phyloP scores from a whole-genome alignment of 2,888 invertebrate species.

The Steinernema carpocapsae region DNA sequence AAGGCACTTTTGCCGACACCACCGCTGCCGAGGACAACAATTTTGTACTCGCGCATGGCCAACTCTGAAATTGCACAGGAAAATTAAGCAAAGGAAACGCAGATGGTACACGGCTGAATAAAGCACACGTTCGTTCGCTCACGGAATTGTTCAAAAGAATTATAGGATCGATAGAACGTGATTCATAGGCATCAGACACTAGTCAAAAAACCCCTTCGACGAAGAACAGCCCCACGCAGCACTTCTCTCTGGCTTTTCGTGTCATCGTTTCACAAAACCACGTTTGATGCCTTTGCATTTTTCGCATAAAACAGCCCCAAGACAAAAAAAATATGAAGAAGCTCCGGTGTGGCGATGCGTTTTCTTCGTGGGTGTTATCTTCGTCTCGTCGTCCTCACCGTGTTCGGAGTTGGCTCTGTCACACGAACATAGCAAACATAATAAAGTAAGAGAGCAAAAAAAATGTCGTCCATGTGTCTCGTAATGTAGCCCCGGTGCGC shows the following conservation, averaged over 20 bases:
- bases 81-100: not conserved
- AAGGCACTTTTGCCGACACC: constrained; percentile 99
- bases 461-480: no score
- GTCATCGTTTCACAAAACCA: no score
- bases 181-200: constrained; percentile 1
- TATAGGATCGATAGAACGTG: constrained; percentile 10
- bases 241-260: not conserved
- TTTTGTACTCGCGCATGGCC: constrained; percentile 97
- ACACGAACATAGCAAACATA: no score
- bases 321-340: no score
- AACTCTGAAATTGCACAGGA: constrained; percentile 3
- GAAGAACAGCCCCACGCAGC: no score
- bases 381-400: no score
- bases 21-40: constrained; percentile 98
- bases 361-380: no score
- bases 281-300: not conserved
- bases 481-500: no score
- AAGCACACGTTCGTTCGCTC: not conserved
- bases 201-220: not conserved
- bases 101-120: not conserved
- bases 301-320: no score
- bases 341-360: no score
- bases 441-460: no score
- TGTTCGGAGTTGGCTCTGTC: no score
- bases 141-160: not conserved